Percentiles rank a stretch among this genome's conserved stretches.
Conservation (phyloP, 2,113 vertebrate species). For the Dicaeum eximium region DNA sequence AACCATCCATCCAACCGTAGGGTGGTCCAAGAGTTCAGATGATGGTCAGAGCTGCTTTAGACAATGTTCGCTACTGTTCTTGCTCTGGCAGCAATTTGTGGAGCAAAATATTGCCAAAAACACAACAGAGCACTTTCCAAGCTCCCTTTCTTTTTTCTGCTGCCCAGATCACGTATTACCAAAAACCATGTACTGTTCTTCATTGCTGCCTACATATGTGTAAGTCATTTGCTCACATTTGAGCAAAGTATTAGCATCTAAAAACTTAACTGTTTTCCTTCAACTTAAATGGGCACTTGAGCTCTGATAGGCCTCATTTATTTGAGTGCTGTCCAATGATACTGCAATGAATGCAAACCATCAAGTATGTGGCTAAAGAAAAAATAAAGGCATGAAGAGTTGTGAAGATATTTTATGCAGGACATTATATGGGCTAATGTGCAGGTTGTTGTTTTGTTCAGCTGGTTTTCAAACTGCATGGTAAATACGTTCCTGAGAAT, state of each 20-base stretch:
- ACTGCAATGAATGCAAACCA: slow-evolving; percentile 42
- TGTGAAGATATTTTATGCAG: neutral
- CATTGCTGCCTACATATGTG: slow-evolving; percentile 43
- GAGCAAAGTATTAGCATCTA: slow-evolving; percentile 56
- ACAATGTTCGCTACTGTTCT: slow-evolving; percentile 58
- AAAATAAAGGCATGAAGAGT: neutral
- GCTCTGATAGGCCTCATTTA: slow-evolving; percentile 39
- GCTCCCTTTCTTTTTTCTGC: slow-evolving; percentile 24
- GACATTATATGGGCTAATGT: neutral
- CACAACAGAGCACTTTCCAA: slow-evolving; percentile 24
- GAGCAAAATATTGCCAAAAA: slow-evolving; percentile 49
- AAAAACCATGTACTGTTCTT: slow-evolving; percentile 33
- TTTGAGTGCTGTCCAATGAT: slow-evolving; percentile 36
- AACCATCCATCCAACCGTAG: slow-evolving; percentile 47
- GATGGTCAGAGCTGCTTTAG: slow-evolving; percentile 37
- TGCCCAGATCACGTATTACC: slow-evolving; percentile 28
- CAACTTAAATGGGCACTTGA: slow-evolving; percentile 58
- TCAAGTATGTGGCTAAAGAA: neutral
- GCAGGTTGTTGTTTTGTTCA: neutral
- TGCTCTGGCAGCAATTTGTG: slow-evolving; percentile 17
- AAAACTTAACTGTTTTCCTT: slow-evolving; percentile 52
- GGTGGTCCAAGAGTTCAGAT: slow-evolving; percentile 50
- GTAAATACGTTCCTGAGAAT: neutral
- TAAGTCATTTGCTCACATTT: slow-evolving; percentile 64
- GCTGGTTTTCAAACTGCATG: neutral